Evolutionary conservation across 2,113 vertebrate genomes (phyloP), one percentile per base, ranked within the genome.

Genomic region (Sprattus sprattus): DNA sequence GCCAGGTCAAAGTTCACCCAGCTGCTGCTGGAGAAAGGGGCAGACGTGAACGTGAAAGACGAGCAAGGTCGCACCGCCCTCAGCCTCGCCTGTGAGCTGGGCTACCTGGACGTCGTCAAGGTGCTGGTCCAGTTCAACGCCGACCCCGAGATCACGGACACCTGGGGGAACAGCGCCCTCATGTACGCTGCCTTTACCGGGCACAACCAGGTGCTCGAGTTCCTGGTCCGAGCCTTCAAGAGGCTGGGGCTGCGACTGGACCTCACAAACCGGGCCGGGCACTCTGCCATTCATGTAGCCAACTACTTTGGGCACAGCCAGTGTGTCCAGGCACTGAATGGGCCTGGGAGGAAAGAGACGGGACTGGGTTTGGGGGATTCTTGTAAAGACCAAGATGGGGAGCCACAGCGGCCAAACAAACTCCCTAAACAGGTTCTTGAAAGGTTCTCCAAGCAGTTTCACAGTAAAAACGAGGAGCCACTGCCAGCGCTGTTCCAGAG

Each of bases 141-240:
- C 0, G 96, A 97, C 86, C 97, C 97, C 0, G 97, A 97, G 50
- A 89, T 97, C 44, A 88, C 92, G 0, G 97, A 98, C 78, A 82
- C 92, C 0, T 96, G 96, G 83, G 97, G 97, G 25, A 97, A 97
- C 92, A 96, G 94, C n/a, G 93, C 97, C 0, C 94, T 98, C 75
- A 97, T 97, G 95, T 97, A 97, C 81, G 96, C 96, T 28, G 96
- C 97, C 47, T 96, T 94, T 47, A 95, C 95, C 8, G 97, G 97
- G 47, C 96, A 96, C 88, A 95, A 93, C n/a, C 95, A 95, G 32
- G 90, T 97, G 84, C 91, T 98, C 81, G 96, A 96, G 92, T 98
- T 97, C 90, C 93, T 98, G 78, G 93, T 97, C 86, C 94, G 96
- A 82, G 95, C 96, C 84, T 98, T 97, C 89, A 97, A 97, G 89